Conservation (phyloP, 1,140 invertebrate species). For the Drosophila orena region DNA sequence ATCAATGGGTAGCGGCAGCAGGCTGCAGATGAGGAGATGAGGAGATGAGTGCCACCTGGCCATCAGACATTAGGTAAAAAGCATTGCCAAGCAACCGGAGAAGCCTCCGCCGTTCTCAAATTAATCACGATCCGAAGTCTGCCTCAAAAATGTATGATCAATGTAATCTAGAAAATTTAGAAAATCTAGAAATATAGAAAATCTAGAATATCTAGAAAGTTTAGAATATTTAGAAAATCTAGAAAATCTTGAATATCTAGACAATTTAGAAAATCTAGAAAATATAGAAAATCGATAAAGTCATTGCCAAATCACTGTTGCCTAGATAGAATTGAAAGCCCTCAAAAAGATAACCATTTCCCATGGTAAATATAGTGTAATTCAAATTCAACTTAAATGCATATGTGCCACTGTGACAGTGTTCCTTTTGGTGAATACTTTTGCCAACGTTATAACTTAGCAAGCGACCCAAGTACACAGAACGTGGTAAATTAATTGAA, state of each 20-base stretch:
- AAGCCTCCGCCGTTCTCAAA: conserved; percentile 35
- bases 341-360: too few relatives aligned
- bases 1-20: conserved; percentile 41
- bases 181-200: conserved; percentile 1
- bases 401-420: too few relatives aligned
- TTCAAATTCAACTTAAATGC: not conserved
- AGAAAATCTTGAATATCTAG: too few relatives aligned
- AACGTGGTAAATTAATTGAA: not conserved
- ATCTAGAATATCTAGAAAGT: too few relatives aligned
- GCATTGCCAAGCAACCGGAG: conserved; percentile 22
- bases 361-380: not conserved
- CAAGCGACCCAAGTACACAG: not conserved
- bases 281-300: too few relatives aligned
- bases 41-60: conserved; percentile 58
- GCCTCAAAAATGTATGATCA: conserved; percentile 25
- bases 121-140: conserved; percentile 63
- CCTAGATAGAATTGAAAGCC: not conserved
- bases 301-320: conserved; percentile 16
- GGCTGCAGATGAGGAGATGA: conserved; percentile 9
- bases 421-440: too few relatives aligned
- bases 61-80: conserved; percentile 56
- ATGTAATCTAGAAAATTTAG: too few relatives aligned
- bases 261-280: too few relatives aligned
- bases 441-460: not conserved
- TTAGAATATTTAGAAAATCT: too few relatives aligned